Percentiles rank a stretch among this genome's conserved stretches.
Evolutionary conservation across 1,140 invertebrate genomes (phyloP).

Genomic region (Frieseomelitta varia): DNA sequence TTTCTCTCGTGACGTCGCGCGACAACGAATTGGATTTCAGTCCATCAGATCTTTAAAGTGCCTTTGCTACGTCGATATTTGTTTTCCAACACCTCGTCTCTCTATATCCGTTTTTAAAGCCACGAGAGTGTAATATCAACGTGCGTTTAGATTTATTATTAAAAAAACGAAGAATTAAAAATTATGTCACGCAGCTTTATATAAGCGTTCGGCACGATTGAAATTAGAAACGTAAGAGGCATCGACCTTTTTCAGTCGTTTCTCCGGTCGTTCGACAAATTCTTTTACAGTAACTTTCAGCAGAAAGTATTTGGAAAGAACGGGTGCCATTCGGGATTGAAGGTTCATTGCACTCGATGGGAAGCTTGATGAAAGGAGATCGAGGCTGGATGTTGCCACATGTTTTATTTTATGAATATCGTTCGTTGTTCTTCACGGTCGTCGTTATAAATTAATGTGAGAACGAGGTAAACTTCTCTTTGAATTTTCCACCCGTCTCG

Average conservation of each 20-base stretch:
- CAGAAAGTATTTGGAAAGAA: background rate
- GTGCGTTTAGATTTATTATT: background rate
- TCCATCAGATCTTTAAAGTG: background rate
- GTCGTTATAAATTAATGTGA: background rate
- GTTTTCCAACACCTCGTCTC: background rate
- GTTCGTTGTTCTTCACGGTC: background rate
- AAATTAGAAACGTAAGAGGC: background rate
- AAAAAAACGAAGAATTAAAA: background rate
- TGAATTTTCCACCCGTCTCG: background rate
- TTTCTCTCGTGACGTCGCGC: background rate
- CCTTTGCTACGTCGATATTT: rapidly evolving
- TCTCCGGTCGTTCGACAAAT: too few relatives aligned
- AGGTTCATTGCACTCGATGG: conserved; percentile 26
- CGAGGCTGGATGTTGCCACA: conserved; percentile 29
- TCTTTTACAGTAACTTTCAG: background rate
- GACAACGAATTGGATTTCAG: background rate
- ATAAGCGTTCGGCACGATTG: background rate
- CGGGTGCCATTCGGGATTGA: background rate
- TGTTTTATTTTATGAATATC: conserved; percentile 36
- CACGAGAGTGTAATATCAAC: background rate
- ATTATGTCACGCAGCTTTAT: background rate
- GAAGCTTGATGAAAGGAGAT: conserved; percentile 32
- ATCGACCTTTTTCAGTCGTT: background rate
- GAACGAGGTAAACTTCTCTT: background rate
- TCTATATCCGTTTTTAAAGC: background rate